Conservation (phyloP, 2,797 vertebrate species). For the Neomorphus geoffroyi region DNA sequence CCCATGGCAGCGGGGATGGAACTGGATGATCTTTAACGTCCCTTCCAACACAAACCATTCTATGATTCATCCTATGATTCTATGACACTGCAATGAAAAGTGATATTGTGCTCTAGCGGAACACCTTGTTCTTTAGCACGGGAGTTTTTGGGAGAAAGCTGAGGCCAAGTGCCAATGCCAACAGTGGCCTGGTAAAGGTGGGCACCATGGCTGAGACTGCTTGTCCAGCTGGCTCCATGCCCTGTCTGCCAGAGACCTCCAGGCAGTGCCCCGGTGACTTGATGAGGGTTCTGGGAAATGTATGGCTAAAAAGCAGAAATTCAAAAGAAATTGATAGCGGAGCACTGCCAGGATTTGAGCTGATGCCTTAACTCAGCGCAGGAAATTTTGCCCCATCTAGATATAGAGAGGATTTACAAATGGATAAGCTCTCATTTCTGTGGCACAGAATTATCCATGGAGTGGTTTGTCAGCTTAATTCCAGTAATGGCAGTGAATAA, state of each 20-base stretch:
- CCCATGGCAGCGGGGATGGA: too few relatives aligned
- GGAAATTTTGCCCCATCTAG: not conserved
- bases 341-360: not conserved
- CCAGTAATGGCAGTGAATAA: not conserved
- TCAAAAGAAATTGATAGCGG: accelerated
- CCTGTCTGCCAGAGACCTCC: not conserved
- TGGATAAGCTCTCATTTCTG: not conserved
- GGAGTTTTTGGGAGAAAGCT: not conserved
- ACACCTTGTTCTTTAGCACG: accelerated
- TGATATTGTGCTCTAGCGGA: accelerated
- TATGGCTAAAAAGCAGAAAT: not conserved
- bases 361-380: not conserved
- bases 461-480: not conserved
- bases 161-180: accelerated
- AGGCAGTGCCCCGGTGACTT: not conserved
- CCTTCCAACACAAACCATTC: too few relatives aligned
- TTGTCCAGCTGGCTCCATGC: not conserved
- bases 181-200: not conserved
- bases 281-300: not conserved
- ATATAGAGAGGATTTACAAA: not conserved
- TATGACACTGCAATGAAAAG: accelerated
- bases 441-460: not conserved
- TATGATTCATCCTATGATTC: too few relatives aligned
- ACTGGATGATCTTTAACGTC: too few relatives aligned
- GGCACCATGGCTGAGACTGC: accelerated